Conservation (phyloP, 1,140 invertebrate genomes). For the Pachyrhynchus sulphureomaculatus region DNA sequence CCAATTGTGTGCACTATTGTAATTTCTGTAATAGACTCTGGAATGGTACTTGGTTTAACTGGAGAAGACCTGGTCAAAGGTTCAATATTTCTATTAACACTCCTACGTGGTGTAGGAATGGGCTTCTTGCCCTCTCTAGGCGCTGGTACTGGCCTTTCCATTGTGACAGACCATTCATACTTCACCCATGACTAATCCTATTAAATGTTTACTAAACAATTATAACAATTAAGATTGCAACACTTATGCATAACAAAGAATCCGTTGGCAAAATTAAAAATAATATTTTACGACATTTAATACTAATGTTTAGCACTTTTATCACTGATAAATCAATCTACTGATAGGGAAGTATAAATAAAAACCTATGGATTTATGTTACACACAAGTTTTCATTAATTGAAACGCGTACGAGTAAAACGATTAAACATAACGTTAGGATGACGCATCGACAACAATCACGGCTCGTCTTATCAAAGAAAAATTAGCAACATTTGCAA, state of each 20-base stretch:
- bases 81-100: not conserved
- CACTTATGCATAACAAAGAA: slow-evolving; percentile 1
- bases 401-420: no score
- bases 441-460: no score
- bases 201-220: slow-evolving; percentile 1
- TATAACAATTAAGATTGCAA: not conserved
- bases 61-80: not conserved
- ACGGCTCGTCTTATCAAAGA: no score
- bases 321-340: no score
- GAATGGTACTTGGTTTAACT: not conserved
- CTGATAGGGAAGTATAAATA: no score
- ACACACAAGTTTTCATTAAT: no score
- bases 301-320: no score
- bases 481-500: no score
- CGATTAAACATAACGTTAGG: no score
- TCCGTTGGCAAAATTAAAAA: no score
- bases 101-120: slow-evolving; percentile 20
- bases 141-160: slow-evolving; percentile 30
- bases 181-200: not conserved
- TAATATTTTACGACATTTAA: no score
- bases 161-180: not conserved
- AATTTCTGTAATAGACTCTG: not conserved
- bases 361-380: no score
- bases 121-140: slow-evolving; percentile 28
- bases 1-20: not conserved